These are phyloP conservation scores for Sussaba pulchella DNA, from an alignment of 2,888 invertebrate species.

Conservation along the genomic window DNA sequence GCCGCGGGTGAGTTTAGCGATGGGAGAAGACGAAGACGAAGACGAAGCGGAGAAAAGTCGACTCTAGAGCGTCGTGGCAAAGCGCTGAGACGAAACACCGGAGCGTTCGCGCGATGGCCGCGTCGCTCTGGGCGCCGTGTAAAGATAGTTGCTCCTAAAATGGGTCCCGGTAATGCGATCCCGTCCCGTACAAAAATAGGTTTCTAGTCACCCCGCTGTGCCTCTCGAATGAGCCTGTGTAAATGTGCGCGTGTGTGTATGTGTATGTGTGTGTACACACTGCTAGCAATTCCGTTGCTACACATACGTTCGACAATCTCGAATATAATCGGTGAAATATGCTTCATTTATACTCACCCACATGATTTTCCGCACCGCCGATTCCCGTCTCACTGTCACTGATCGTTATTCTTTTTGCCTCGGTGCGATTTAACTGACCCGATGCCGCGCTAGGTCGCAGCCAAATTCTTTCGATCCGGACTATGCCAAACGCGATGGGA, in stretches of 20 bases:
- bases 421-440: conserved; percentile 2
- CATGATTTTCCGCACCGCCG: conserved; percentile 41
- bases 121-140: conserved; percentile 79
- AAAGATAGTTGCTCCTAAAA: conserved; percentile 88
- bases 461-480: conserved; percentile 32
- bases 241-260: conserved; percentile 4
- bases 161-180: conserved; percentile 88
- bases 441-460: conserved; percentile 43
- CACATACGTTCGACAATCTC: conserved; percentile 56
- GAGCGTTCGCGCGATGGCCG: conserved; percentile 67
- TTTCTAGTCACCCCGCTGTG: conserved; percentile 81
- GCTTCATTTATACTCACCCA: conserved; percentile 69
- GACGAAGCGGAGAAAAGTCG: conserved; percentile 50
- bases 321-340: conserved; percentile 74
- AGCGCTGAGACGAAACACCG: conserved; percentile 59
- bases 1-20: conserved; percentile 34
- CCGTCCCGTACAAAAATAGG: conserved; percentile 86
- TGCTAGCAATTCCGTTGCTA: conserved; percentile 13
- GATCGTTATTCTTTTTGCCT: conserved; percentile 25
- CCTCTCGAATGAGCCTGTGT: conserved; percentile 67
- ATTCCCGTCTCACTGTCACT: conserved; percentile 44
- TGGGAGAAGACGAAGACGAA: conserved; percentile 57
- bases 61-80: conserved; percentile 60
- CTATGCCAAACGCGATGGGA: conserved; percentile 3
- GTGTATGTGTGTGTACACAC: conserved; percentile 22